Evolutionary conservation across 2,888 invertebrate genomes (phyloP), one percentile per base, ranked within the genome.

Genomic region (Latheticus oryzae): DNA sequence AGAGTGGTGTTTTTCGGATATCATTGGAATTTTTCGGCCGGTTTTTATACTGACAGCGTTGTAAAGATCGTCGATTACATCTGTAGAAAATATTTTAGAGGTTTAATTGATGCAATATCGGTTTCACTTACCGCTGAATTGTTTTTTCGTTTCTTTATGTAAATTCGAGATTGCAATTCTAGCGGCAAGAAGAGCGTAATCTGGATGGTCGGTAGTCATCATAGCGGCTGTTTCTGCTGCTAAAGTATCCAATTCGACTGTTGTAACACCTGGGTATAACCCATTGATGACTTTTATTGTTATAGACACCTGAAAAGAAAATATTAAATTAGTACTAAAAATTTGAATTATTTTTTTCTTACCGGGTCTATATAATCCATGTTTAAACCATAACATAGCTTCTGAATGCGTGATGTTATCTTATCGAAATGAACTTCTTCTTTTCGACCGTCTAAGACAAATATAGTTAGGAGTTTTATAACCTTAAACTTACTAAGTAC

Each of bases 181-280:
- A 1, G 92, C 93, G 47, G 93, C 94, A 43, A 94, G 79, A 56
- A 90, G 81, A 2, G 92, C 97, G 83, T 98, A 99, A 80, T 99
- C 98, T 0, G 97, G 95, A 80, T 99, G 98, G 72, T 91, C 90
- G 1, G 95, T 95, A 0, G 98, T 97, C 91, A 97, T 92, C 17
- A 94, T 94, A 5, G 98, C 98, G n/a, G 98, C 95, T 26, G 94
- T 98, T 80, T 99, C 98, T 0, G 99, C 99, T 32, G 99, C 98
- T 62, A 99, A 82, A 76, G 97, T 98, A 79, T 99, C 99, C 67
- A 99, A 81, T 76, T 99, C 97, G 9, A 95, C 91, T 0, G 98
- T 99, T 3, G 95, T 95, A 1, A 99, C 97, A 7, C 98, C 98
- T 58, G 93, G 88, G 77, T 97, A 98, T 26, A 99, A 84, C 0